Conservation (phyloP, 2,888 invertebrate species). For the Clusia tigrina region DNA sequence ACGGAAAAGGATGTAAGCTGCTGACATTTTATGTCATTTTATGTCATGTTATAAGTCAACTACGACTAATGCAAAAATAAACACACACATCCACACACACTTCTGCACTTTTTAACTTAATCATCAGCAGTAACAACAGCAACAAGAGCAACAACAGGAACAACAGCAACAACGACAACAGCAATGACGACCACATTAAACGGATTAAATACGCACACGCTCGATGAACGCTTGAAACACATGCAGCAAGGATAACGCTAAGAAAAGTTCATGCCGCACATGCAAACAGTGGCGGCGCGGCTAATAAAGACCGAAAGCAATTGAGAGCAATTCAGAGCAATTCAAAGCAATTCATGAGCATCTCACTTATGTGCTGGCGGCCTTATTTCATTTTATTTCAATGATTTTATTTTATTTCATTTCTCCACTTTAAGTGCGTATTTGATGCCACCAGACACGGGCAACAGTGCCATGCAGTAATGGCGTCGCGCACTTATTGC, state of each 20-base stretch:
- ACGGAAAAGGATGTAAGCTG: constrained; percentile 4
- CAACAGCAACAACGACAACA: constrained; percentile 20
- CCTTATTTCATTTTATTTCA: too few relatives aligned
- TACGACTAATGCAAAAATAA: constrained; percentile 29
- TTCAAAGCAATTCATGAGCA: too few relatives aligned
- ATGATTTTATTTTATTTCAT: too few relatives aligned
- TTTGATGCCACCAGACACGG: too few relatives aligned
- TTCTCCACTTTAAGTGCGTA: too few relatives aligned
- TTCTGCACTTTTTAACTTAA: neutral
- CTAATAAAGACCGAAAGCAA: too few relatives aligned
- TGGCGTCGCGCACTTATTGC: too few relatives aligned
- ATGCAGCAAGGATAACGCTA: constrained; percentile 8
- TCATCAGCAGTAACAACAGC: neutral
- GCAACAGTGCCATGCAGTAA: too few relatives aligned
- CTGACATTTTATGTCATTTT: constrained; percentile 28
- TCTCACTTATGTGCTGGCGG: too few relatives aligned
- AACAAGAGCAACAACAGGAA: neutral
- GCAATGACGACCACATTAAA: constrained; percentile 23
- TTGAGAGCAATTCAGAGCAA: neutral
- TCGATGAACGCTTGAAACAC: neutral
- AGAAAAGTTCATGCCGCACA: too few relatives aligned
- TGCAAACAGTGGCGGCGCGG: too few relatives aligned
- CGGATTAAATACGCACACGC: constrained; percentile 34
- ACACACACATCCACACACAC: constrained; percentile 18
- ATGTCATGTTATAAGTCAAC: constrained; percentile 34